Evolutionary conservation across 2,797 vertebrate genomes (phyloP), one percentile per base, ranked within the genome.

Genomic region (Morelia viridis): DNA sequence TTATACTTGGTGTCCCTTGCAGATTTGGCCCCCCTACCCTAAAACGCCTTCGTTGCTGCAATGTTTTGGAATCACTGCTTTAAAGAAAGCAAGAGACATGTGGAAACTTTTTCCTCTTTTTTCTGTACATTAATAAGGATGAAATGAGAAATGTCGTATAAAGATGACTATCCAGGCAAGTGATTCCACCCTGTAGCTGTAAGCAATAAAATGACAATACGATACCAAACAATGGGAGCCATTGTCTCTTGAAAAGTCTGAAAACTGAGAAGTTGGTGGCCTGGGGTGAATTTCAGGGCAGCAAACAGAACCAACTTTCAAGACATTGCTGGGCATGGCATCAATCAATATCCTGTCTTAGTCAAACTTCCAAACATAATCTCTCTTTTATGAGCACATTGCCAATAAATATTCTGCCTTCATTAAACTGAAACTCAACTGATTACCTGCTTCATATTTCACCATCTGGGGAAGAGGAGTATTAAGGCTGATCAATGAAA

Each of bases 401-500:
- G 96, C 93, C 95, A 96, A 96, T 92, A 93, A 92, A 93, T 94
- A 89, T 10, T 56, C 46, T 53, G 93, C 91, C 91, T 91, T 92
- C 53, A 12, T 80, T 35, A 35, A 0, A 0, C 64, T 94, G 93
- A 94, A 96, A 96, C 94, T 83, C 89, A 86, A 91, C 64, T 92
- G 85, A 84, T 87, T 96, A 92, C 64, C 91, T 89, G 58, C 89
- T 94, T 71, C 1, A 0, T 91, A 46, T 89, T 94, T 94, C 13
- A 19, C 87, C 92, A 89, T 92, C 92, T 28, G 91, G 91, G 84
- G 56, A 91, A 91, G 80, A 85, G 26, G 92, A 95, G 95, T 97
- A 95, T 96, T 95, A 97, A 85, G 94, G 85, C 89, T 96, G 94
- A 96, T 97, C 97, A 96, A 94, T 96, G 96, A 96, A 96, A 97